Base-by-base conservation (phyloP, 2,888 invertebrate genomes). In the Plebejus argus region DNA sequence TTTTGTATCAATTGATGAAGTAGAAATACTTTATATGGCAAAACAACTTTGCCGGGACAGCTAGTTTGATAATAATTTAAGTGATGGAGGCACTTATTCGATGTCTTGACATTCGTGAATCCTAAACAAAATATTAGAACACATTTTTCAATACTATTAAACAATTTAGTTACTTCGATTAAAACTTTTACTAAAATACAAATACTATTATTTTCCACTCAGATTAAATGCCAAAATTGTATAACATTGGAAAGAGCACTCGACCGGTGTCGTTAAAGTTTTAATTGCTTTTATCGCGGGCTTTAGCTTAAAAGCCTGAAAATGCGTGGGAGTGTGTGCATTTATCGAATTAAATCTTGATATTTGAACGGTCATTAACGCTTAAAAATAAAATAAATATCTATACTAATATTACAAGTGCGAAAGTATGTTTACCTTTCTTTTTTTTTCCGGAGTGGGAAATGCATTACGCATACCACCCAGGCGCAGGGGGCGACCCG, bases 211-310 rank as follows among this genome's bases (percentile, higher is more conserved):
- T 86, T 86, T 85, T 85, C 83, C 81, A 84, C 83, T 82, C 82
- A 84, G 84, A 83, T 83, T 82, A 83, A 82, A 84, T 83, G 85
- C 82, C 83, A 85, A 85, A 87, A 85, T 86, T 85, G 86, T 85
- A 86, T 85, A 86, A 86, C 85, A 85, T 87, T 84, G 86, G 83
- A 88, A 85, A 87, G 88, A 86, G 84, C 84, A 85, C 85, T 66
- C 86, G 89, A 86, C 86, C 86, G 86, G 88, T 89, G 88, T 83
- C 88, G 89, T 88, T 89, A 89, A 91, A 92, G 90, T 91, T 91
- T 91, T 91, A 92, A 92, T 92, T 91, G 91, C 91, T 91, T 91
- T 91, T 91, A 90, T 89, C 88, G 87, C 85, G 86, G 88, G 85
- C 86, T 85, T 88, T 86, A 86, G 88, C 88, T 89, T 90, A 87